Base-by-base conservation (phyloP, 2,797 vertebrate species). In the Okamejei kenojei region DNA sequence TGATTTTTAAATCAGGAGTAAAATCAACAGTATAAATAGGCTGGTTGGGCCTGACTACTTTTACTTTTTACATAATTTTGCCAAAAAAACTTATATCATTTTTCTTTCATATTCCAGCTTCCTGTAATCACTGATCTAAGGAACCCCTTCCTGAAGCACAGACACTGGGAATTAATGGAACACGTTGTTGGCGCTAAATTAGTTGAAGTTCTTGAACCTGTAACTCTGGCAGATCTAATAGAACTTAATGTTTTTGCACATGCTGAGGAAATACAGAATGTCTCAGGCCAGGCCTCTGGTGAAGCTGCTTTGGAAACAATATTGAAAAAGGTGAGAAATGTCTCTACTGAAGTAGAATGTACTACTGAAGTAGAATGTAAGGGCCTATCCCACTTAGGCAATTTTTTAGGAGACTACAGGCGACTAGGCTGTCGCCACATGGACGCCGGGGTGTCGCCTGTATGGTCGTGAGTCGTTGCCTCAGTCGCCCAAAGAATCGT, bases 271-370 rank as follows among this genome's bases (percentile, higher is more conserved):
- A 98, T 98, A 94, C 97, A 97, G 94, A 96, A 98, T 95, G 95
- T 98, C 94, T 97, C 97, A 93, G 97, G 97, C 73, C 97, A 97
- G 94, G 97, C 97, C 26, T 97, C 97, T 76, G 97, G 97, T 94
- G 98, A 98, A 95, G 96, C 96, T 45, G 96, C 97, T 61, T 94
- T 98, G 93, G 96, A 97, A 94, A 94, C 76, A 65, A 95, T 98
- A 94, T 95, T 98, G 93, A 96, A 96, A 95, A 98, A 97, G 96
- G 97, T 98, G 94, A 84, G 93, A 68, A 61, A 73, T 71, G 45
- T 82, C 26, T 81, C 61, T 38, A 10, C 81, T 92, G 13, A 92
- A 74, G 21, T 19, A 73, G 71, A 73, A 68, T 45, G 45, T 45
- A 45, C 45, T 45, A 45, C 45, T 45, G 45, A 45, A 45, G 45